Conservation (phyloP, 1,140 invertebrate species). For the Aphaenogaster rudis region DNA sequence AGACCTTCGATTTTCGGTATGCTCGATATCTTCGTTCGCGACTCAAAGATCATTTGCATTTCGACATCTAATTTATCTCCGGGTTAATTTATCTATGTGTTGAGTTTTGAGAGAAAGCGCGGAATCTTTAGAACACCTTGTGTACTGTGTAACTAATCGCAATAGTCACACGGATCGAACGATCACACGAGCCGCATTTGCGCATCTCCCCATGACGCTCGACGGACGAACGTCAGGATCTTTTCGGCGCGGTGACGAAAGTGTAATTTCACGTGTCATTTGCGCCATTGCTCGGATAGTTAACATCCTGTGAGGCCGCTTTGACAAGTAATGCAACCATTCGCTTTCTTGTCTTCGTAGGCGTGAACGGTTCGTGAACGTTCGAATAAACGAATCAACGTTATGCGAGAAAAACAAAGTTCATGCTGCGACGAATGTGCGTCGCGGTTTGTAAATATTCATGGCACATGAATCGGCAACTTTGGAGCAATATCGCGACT, state of each 20-base stretch:
- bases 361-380: neutral
- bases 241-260: slow-evolving; percentile 33
- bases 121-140: neutral
- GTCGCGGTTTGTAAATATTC: slow-evolving; percentile 69
- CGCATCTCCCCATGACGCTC: neutral
- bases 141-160: slow-evolving; percentile 31
- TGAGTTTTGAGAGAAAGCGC: neutral
- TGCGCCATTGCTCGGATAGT: neutral
- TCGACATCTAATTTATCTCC: neutral
- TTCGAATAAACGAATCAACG: slow-evolving; percentile 42
- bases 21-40: neutral
- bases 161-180: neutral
- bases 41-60: neutral
- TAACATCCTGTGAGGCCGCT: neutral
- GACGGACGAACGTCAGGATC: neutral
- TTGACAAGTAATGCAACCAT: slow-evolving; percentile 30
- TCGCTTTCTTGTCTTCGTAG: neutral
- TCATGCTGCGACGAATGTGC: neutral
- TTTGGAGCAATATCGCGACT: slow-evolving; percentile 40
- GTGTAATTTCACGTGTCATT: slow-evolving; percentile 3
- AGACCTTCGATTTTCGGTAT: neutral
- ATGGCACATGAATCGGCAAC: slow-evolving; percentile 70
- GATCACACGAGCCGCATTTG: neutral
- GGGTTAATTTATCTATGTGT: too few species aligned
- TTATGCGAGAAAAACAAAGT: slow-evolving; percentile 38